Conservation (phyloP, 2,113 vertebrate genomes). For the Chionodraco myersi region DNA sequence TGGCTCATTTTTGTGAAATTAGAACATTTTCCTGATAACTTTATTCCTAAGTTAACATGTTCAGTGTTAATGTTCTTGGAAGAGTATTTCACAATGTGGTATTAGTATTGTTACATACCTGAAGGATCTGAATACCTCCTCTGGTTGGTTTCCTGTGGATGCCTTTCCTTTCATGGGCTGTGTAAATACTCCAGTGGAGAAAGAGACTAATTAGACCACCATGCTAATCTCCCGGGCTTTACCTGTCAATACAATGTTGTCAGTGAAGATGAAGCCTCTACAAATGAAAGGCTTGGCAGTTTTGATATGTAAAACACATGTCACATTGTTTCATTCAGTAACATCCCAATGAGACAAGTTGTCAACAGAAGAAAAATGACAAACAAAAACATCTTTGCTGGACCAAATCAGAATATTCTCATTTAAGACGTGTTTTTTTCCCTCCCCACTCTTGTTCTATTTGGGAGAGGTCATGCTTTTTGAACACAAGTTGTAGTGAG, state of each 20-base stretch:
- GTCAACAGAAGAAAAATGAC: constrained; percentile 74
- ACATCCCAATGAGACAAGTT: constrained; percentile 68
- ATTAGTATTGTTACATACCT: neutral
- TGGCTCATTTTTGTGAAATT: neutral
- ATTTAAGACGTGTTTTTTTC: constrained; percentile 61
- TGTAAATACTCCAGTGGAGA: constrained; percentile 48
- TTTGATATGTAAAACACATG: constrained; percentile 77
- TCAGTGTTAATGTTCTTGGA: neutral
- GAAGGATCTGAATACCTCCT: constrained; percentile 12
- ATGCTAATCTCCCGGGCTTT: constrained; percentile 69
- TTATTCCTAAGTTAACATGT: neutral
- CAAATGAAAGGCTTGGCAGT: constrained; percentile 64
- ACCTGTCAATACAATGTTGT: constrained; percentile 79
- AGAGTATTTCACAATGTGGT: constrained; percentile 1
- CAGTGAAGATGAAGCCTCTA: constrained; percentile 59
- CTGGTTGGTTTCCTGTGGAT: constrained; percentile 41
- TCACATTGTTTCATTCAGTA: constrained; percentile 65
- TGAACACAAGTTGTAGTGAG: constrained; percentile 74
- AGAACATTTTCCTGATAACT: neutral
- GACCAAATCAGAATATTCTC: constrained; percentile 77
- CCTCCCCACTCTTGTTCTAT: constrained; percentile 38
- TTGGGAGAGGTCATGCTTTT: constrained; percentile 78
- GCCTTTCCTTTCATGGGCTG: constrained; percentile 44
- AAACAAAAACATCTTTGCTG: constrained; percentile 78
- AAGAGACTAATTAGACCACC: constrained; percentile 75